phyloP scores from a whole-genome alignment of 2,797 vertebrate genomes.

The Astyanax mexicanus region DNA sequence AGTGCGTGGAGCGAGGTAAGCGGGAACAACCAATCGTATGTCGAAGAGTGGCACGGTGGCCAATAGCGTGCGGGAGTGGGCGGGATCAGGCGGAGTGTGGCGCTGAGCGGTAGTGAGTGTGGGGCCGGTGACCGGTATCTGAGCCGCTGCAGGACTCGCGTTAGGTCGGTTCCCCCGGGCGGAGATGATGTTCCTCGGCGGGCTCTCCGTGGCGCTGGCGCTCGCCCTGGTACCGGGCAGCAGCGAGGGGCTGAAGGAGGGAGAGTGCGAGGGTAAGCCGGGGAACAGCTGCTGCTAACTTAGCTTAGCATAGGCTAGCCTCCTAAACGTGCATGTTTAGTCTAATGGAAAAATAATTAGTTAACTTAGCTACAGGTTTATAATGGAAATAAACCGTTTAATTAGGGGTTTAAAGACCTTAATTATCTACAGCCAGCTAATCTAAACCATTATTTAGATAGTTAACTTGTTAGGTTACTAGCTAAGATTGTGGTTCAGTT shows the following conservation, averaged over 20 bases:
- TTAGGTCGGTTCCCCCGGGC: background rate
- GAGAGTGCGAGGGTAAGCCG: constrained; percentile 90
- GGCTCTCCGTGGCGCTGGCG: constrained; percentile 84
- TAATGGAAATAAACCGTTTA: too few species aligned
- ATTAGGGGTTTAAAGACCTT: too few species aligned
- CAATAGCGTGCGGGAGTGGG: constrained; percentile 62
- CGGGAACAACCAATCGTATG: constrained; percentile 42
- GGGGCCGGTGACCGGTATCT: constrained; percentile 76
- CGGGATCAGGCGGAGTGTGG: too few species aligned
- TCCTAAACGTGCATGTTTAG: too few species aligned
- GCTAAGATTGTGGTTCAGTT: too few species aligned
- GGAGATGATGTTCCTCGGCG: constrained; percentile 73
- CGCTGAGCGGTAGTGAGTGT: too few species aligned
- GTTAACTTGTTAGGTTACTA: too few species aligned
- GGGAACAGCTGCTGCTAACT: background rate
- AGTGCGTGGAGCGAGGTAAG: constrained; percentile 62
- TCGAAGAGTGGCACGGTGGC: constrained; percentile 18
- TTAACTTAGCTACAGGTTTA: too few species aligned
- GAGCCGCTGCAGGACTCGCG: constrained; percentile 24
- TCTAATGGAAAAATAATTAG: too few species aligned
- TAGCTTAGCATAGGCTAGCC: background rate
- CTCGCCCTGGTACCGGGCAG: constrained; percentile 78
- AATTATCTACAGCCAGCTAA: too few species aligned
- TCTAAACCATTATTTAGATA: too few species aligned
- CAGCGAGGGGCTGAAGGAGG: constrained; percentile 79